These are phyloP conservation scores for Chiloscyllium plagiosum DNA, from an alignment of 2,113 vertebrate genomes.

Conservation along the genomic window DNA sequence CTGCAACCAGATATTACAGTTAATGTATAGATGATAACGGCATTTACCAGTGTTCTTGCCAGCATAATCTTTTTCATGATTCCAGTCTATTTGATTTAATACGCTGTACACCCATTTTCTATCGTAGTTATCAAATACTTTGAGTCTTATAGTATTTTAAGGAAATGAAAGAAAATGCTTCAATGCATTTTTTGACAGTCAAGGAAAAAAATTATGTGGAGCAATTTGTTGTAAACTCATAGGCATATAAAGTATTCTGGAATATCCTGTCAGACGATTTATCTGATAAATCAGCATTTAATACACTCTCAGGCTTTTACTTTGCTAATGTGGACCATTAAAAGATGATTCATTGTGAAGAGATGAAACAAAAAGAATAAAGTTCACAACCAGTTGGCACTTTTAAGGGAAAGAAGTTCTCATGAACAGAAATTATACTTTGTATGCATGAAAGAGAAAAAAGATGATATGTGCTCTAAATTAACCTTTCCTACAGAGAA, in stretches of 20 bases:
- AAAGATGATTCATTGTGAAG: neutral
- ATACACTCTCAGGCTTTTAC: neutral
- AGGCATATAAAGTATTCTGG: neutral
- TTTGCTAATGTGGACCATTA: neutral
- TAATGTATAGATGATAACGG: neutral
- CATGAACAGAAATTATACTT: neutral
- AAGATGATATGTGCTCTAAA: neutral
- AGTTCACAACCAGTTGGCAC: neutral
- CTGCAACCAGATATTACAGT: neutral
- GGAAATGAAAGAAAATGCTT: neutral
- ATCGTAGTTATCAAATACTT: neutral
- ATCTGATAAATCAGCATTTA: constrained; percentile 1
- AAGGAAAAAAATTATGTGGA: neutral
- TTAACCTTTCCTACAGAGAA: neutral
- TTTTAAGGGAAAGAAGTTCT: neutral
- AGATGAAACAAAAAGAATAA: neutral
- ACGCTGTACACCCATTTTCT: neutral
- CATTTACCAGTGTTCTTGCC: neutral
- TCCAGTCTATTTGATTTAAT: neutral
- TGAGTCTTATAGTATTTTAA: neutral
- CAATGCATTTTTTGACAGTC: neutral
- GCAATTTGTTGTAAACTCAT: neutral
- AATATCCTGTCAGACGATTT: neutral
- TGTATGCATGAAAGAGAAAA: neutral
- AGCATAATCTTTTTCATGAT: neutral